These are phyloP conservation scores for Myoxocephalus aenaeus DNA, from an alignment of 2,797 vertebrate genomes.

Conservation along the genomic window DNA sequence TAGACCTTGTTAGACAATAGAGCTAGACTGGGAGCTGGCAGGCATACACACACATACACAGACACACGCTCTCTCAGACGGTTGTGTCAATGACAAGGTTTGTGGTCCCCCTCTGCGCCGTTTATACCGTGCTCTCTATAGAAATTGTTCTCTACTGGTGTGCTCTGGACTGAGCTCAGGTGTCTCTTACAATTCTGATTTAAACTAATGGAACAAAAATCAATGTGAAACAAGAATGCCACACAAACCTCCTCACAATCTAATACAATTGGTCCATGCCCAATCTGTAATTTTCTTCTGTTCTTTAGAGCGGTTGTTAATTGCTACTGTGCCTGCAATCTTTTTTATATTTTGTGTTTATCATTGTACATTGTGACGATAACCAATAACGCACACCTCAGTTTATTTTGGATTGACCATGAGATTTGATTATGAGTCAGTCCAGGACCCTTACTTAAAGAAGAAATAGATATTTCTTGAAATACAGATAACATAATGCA, in stretches of 20 bases:
- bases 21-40: constrained; percentile 76
- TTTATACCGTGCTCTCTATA: constrained; percentile 76
- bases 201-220: constrained; percentile 65
- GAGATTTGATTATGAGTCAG: constrained; percentile 9
- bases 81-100: constrained; percentile 84
- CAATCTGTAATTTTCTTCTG: constrained; percentile 2
- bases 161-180: constrained; percentile 70
- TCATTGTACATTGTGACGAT: background rate
- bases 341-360: constrained; percentile 14
- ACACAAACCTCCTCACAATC: constrained; percentile 31
- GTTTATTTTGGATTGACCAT: constrained; percentile 6
- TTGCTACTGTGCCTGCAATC: constrained; percentile 21
- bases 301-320: constrained; percentile 26
- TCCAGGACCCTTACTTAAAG: background rate
- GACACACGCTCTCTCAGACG: constrained; percentile 64
- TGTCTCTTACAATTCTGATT: constrained; percentile 69
- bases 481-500: background rate
- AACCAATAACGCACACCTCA: background rate
- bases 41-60: constrained; percentile 65
- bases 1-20: constrained; percentile 86
- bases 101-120: constrained; percentile 77
- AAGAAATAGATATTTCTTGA: too few species aligned
- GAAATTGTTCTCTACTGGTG: constrained; percentile 66
- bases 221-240: constrained; percentile 47
- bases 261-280: constrained; percentile 3